Evolutionary conservation across 2,797 vertebrate genomes (phyloP).

Genomic region (Florisuga fusca): DNA sequence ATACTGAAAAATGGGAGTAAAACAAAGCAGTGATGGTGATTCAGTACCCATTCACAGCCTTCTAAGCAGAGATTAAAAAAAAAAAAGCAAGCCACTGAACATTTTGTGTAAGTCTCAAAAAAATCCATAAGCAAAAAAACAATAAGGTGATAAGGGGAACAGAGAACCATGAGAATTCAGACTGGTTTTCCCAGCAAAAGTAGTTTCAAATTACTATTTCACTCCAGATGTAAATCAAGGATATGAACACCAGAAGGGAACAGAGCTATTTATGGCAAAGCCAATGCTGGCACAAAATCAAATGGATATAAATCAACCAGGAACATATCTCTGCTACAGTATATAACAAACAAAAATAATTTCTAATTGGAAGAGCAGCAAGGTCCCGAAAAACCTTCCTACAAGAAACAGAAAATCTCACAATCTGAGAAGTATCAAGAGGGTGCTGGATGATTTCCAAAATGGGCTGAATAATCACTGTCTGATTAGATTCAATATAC

Average conservation of each 20-base stretch:
- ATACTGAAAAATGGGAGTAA: background rate
- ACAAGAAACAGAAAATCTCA: background rate
- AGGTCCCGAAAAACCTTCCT: background rate
- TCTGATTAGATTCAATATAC: background rate
- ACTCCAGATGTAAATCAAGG: background rate
- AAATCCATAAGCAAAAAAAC: background rate
- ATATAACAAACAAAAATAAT: background rate
- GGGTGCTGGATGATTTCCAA: background rate
- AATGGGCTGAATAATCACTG: background rate
- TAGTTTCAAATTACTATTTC: background rate
- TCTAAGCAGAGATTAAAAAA: background rate
- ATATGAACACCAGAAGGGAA: background rate
- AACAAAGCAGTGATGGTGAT: background rate
- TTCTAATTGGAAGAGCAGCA: background rate
- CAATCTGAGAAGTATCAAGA: background rate
- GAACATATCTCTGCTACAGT: background rate
- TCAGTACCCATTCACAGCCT: background rate
- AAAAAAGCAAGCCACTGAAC: too few relatives aligned
- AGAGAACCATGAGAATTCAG: background rate
- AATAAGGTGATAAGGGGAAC: background rate
- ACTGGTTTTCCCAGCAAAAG: background rate
- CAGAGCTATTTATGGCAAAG: slow-evolving; percentile 25
- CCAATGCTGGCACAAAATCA: background rate
- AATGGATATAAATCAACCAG: background rate
- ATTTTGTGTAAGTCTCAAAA: background rate